phyloP scores from a whole-genome alignment of 2,888 invertebrate species.

The Tetragnatha montana region DNA sequence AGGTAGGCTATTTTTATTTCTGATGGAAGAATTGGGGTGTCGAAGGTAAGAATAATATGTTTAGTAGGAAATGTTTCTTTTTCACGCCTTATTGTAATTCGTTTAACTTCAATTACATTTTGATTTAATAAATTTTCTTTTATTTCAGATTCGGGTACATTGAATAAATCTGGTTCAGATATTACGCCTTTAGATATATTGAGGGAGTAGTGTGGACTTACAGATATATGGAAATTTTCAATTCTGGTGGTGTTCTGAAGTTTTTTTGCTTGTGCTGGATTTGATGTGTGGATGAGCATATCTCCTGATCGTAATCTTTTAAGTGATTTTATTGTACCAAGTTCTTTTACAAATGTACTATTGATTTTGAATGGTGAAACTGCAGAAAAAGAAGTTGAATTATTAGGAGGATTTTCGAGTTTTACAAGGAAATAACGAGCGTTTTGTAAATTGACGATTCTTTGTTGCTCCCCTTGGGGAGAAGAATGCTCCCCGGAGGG shows the following conservation, averaged over 20 bases:
- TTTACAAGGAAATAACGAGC: too few species aligned
- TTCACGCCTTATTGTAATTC: neutral
- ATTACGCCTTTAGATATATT: neutral
- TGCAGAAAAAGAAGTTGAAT: too few species aligned
- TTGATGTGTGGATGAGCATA: neutral
- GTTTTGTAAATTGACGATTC: too few species aligned
- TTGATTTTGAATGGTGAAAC: too few species aligned
- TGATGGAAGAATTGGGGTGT: neutral
- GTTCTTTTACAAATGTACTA: too few species aligned
- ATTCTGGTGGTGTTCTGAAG: neutral
- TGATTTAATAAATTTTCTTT: neutral
- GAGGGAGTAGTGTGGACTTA: neutral
- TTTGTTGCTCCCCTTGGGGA: too few species aligned
- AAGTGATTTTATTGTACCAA: too few species aligned
- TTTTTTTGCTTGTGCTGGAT: neutral
- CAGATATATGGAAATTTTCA: neutral
- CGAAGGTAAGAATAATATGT: neutral
- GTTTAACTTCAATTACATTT: neutral
- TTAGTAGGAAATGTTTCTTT: neutral
- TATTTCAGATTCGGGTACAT: neutral
- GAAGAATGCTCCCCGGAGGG: too few species aligned
- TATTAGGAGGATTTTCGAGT: too few species aligned
- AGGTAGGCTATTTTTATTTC: neutral
- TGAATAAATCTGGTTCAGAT: neutral
- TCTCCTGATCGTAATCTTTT: neutral